Evolutionary conservation across 2,888 invertebrate genomes (phyloP), one percentile per base, ranked within the genome.

Genomic region (Ectropis crepuscularia): DNA sequence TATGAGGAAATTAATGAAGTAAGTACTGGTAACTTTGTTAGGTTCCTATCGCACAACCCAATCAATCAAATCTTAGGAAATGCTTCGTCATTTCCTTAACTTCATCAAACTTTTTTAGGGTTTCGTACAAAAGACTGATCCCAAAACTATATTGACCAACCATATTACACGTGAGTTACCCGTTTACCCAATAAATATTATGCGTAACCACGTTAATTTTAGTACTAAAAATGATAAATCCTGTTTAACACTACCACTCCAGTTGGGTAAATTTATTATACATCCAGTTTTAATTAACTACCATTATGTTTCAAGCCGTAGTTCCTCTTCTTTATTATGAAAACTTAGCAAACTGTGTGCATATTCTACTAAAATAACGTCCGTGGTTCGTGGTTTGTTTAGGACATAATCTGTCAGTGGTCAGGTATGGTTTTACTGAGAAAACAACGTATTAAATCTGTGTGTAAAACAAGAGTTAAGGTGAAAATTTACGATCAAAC

Each of bases 381-480:
- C 11, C 38, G 10, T 16, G 7, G 41, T 41, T 53, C 9, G 46
- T 47, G 10, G 53, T 59, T 59, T 59, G 46, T 41, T 59, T 59
- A 59, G 59, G 59, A 53, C 53, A 36, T 59, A 59, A 59, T 53
- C 53, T 38, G 11, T 39, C 37, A 47, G 59, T 45, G 46, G 16
- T n/a, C 45, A 58, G 51, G 9, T 42, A 47, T 38, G 45, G 41
- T 36, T 46, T 47, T 47, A 42, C 51, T 11, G 41, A 7, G 9
- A 41, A 55, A 16, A 6, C 55, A 38, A 16, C 39, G 39, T 55
- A 10, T 28, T 48, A 47, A 46, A 55, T 39, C 9, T 28, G 1
- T 28, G 16, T 28, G 16, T 28, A 28, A 28, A 1, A 28, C 16
- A 28, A 28, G 16, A 28, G 16, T 4, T 28, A 28, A 28, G 16